These are phyloP conservation scores for Drosophila fulvimacula DNA, from an alignment of 2,888 invertebrate species.

Conservation along the genomic window DNA sequence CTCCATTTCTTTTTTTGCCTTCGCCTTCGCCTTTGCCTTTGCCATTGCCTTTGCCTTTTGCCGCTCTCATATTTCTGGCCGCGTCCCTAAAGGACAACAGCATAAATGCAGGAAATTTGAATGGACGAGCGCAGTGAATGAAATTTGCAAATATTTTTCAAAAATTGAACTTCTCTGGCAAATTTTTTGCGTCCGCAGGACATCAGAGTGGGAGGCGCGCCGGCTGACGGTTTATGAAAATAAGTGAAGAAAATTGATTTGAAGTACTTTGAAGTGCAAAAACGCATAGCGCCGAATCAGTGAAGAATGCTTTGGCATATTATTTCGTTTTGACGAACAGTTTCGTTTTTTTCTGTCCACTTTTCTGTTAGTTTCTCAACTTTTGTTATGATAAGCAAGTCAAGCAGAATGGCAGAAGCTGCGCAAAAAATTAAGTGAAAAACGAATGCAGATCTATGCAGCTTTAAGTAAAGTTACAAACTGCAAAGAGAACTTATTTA, in stretches of 20 bases:
- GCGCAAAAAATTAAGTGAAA: constrained; percentile 10
- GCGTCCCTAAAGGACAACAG: constrained; percentile 71
- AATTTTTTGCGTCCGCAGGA: constrained; percentile 68
- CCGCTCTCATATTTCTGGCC: constrained; percentile 45
- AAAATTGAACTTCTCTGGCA: constrained; percentile 82
- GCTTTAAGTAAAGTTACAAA: constrained; percentile 64
- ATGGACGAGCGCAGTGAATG: constrained; percentile 82
- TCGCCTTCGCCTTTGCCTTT: constrained; percentile 14
- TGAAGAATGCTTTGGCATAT: constrained; percentile 79
- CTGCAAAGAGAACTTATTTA: constrained; percentile 26
- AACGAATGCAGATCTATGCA: constrained; percentile 49
- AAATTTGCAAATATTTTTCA: constrained; percentile 83
- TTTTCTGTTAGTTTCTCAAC: constrained; percentile 41
- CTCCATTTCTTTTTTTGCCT: constrained; percentile 30
- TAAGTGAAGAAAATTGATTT: constrained; percentile 81
- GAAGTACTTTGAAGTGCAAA: constrained; percentile 80
- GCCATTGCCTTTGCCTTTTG: constrained; percentile 22
- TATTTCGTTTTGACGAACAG: constrained; percentile 66
- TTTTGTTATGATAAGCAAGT: constrained; percentile 78
- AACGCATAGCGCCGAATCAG: constrained; percentile 78
- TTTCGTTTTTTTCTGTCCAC: constrained; percentile 5
- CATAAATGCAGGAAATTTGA: constrained; percentile 81
- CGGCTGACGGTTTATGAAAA: constrained; percentile 73
- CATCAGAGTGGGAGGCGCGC: constrained; percentile 22
- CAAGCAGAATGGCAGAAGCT: constrained; percentile 60